A percentile compares a stretch with the other conserved stretches of the same genome.
Evolutionary conservation across 53 echinoderm and acorn worm species (phyloP).

Genomic region (Luidia sarsii): DNA sequence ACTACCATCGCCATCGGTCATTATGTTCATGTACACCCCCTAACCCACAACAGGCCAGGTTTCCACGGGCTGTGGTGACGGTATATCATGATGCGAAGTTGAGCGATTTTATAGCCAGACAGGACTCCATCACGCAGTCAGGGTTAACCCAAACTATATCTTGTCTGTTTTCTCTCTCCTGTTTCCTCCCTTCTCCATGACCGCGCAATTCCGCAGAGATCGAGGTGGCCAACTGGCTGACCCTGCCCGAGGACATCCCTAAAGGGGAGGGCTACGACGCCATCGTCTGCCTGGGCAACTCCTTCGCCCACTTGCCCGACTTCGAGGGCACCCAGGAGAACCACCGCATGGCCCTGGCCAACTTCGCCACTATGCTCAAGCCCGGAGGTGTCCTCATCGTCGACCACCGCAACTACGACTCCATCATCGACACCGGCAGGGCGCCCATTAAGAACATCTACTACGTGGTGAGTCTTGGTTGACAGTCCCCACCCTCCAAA

Average conservation of each 20-base stretch:
- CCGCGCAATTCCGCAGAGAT: no score
- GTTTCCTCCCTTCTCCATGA: conserved; percentile 1
- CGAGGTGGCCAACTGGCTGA: conserved; percentile 94
- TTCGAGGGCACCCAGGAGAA: conserved; percentile 84
- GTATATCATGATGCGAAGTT: no score
- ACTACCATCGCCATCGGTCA: no score
- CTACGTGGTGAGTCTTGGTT: conserved; percentile 88
- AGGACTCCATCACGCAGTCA: not conserved
- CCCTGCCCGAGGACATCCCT: conserved; percentile 84
- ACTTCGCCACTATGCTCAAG: conserved; percentile 77
- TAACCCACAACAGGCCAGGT: no score
- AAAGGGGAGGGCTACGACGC: conserved; percentile 73
- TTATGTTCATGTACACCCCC: no score
- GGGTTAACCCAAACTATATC: not conserved
- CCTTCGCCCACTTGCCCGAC: conserved; percentile 96
- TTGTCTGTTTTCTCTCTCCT: not conserved
- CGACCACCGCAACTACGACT: conserved; percentile 95
- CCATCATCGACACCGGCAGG: conserved; percentile 90
- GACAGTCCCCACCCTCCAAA: no score
- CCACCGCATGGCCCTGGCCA: conserved; percentile 78
- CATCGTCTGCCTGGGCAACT: conserved; percentile 93
- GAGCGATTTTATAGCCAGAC: not conserved
- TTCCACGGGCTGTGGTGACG: no score
- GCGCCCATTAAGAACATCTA: conserved; percentile 95
- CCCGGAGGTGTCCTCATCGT: conserved; percentile 91